A percentile compares a stretch with the other conserved stretches of the same genome.
phyloP scores from a whole-genome alignment of 92 coral and sea anemone genomes.

The Epizoanthus fatuus region DNA sequence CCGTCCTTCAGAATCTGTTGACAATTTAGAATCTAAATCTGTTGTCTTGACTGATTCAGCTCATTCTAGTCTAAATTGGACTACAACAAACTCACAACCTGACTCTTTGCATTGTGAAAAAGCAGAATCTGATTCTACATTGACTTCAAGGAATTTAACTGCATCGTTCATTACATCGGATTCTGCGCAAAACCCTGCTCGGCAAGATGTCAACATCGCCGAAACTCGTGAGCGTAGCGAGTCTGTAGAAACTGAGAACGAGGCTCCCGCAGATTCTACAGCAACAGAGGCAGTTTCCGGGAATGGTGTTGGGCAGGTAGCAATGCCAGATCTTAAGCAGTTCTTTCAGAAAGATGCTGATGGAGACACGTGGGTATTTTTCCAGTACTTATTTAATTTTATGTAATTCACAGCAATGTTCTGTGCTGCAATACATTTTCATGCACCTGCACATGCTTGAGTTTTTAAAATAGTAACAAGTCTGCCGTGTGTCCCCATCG shows the following conservation, averaged over 20 bases:
- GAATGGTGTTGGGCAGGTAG: not conserved
- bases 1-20: not conserved
- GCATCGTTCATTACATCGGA: not conserved
- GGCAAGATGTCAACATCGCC: not conserved
- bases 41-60: not conserved
- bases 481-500: too few relatives aligned
- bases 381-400: not conserved
- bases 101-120: not conserved
- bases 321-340: not conserved
- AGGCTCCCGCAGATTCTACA: not conserved
- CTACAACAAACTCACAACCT: not conserved
- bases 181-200: not conserved
- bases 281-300: not conserved
- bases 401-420: not conserved
- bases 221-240: not conserved
- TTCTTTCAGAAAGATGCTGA: constrained; percentile 34
- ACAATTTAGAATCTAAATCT: not conserved
- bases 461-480: too few relatives aligned
- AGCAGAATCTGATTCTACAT: not conserved
- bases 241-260: not conserved
- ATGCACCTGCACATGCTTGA: not conserved
- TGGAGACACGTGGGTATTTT: constrained; percentile 40
- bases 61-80: not conserved
- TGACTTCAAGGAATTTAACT: not conserved
- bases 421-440: not conserved